These are phyloP conservation scores for Listrodromus nycthemerus DNA, from an alignment of 2,888 invertebrate species.

Conservation along the genomic window DNA sequence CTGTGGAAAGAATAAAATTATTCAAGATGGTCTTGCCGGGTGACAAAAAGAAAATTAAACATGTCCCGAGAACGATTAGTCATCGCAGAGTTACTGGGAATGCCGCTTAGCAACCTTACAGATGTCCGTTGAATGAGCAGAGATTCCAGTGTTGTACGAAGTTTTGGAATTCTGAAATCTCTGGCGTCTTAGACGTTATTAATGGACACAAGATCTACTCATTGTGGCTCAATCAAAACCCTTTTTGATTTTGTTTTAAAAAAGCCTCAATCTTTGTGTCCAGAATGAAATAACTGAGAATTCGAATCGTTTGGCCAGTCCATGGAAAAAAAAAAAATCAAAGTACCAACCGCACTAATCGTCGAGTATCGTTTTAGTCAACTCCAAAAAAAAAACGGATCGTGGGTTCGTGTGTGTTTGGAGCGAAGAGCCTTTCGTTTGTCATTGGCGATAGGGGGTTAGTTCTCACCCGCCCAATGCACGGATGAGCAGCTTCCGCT, in stretches of 20 bases:
- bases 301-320: neutral
- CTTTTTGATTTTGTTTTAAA: neutral
- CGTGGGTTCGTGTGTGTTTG: constrained; percentile 39
- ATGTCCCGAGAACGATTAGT: neutral
- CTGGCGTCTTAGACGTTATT: neutral
- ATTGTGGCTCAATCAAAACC: neutral
- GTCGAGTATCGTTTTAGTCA: too few species aligned
- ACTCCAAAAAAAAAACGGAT: too few species aligned
- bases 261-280: neutral
- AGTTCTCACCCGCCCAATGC: constrained; percentile 50
- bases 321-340: constrained; percentile 15
- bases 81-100: constrained; percentile 61
- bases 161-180: constrained; percentile 58
- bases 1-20: too few species aligned
- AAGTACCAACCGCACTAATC: constrained; percentile 18
- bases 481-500: constrained; percentile 49
- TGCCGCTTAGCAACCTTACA: constrained; percentile 51
- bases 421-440: constrained; percentile 21
- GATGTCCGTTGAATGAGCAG: constrained; percentile 63
- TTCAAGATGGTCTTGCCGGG: too few species aligned
- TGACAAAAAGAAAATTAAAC: too few species aligned
- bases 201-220: neutral
- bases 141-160: constrained; percentile 57
- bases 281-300: neutral
- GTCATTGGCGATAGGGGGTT: constrained; percentile 56